Percentiles rank a stretch among this genome's conserved stretches.
Conservation (phyloP, 1,140 invertebrate genomes). For the Lordiphosa mommai region DNA sequence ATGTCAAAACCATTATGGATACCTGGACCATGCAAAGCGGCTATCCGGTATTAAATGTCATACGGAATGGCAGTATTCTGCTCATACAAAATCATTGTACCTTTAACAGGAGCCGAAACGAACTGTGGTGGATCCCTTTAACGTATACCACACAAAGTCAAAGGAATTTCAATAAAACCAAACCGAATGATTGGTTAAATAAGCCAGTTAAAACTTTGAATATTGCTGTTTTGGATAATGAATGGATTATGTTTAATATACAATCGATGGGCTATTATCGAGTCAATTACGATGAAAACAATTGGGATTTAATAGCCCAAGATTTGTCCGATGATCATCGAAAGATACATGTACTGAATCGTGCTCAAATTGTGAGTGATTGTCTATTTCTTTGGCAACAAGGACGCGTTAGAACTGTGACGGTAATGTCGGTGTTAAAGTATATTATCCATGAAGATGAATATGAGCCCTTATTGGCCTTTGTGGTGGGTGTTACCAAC, state of each 20-base stretch:
- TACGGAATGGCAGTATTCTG: constrained; percentile 79
- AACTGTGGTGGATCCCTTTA: constrained; percentile 82
- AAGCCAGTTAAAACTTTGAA: constrained; percentile 61
- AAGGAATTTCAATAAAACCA: constrained; percentile 82
- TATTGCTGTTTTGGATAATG: constrained; percentile 60
- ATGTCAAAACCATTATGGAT: constrained; percentile 85
- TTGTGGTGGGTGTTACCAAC: constrained; percentile 27
- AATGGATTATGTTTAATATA: constrained; percentile 84
- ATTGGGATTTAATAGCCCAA: constrained; percentile 83
- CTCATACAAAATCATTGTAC: constrained; percentile 81
- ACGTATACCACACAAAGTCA: constrained; percentile 83
- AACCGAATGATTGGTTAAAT: constrained; percentile 82
- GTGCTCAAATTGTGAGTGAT: constrained; percentile 90
- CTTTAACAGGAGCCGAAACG: constrained; percentile 28
- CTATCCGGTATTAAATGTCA: constrained; percentile 87
- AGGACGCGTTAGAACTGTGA: background rate
- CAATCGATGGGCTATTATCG: constrained; percentile 84
- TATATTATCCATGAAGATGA: constrained; percentile 34
- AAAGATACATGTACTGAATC: constrained; percentile 84
- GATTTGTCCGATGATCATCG: constrained; percentile 80
- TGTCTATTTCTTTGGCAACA: constrained; percentile 82
- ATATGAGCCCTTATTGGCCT: constrained; percentile 27
- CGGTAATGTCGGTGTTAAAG: constrained; percentile 23
- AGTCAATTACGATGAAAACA: constrained; percentile 86
- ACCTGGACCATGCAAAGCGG: constrained; percentile 89